phyloP scores from a whole-genome alignment of 1,140 invertebrate genomes.

The Chrysomallon squamiferum region DNA sequence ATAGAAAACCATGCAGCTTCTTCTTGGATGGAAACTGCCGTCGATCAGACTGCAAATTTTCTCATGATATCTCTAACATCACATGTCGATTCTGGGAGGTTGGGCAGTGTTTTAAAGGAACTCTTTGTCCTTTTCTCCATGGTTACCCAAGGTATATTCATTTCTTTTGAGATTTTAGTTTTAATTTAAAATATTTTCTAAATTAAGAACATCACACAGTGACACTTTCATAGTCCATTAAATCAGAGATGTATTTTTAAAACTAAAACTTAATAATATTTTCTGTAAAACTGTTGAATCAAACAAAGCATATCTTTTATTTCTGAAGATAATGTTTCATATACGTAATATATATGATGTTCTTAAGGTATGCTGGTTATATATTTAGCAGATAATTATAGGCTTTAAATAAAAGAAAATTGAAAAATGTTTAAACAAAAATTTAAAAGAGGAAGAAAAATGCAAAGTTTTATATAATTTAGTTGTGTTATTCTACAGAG shows the following conservation, averaged over 20 bases:
- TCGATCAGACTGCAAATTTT: conserved; percentile 66
- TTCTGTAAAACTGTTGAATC: background rate
- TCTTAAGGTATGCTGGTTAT: too few species aligned
- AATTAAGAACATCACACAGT: background rate
- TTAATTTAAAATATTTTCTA: background rate
- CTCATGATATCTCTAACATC: conserved; percentile 66
- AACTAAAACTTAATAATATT: background rate
- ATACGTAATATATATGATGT: too few species aligned
- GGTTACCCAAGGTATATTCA: conserved; percentile 50
- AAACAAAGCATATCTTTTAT: background rate
- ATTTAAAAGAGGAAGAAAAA: too few species aligned
- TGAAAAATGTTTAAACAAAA: too few species aligned
- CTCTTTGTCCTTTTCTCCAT: conserved; percentile 67
- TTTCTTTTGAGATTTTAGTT: background rate
- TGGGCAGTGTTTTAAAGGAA: conserved; percentile 63
- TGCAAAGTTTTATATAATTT: too few species aligned
- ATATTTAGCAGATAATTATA: too few species aligned
- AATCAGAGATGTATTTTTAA: background rate
- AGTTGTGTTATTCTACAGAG: too few species aligned
- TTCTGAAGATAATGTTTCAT: background rate
- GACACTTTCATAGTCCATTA: background rate
- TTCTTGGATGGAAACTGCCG: conserved; percentile 67
- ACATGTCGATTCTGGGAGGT: conserved; percentile 68
- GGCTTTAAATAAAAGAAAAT: too few species aligned
- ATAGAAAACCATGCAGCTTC: conserved; percentile 65